Conservation (phyloP, 1,140 invertebrate genomes). For the Goniozus legneri region DNA sequence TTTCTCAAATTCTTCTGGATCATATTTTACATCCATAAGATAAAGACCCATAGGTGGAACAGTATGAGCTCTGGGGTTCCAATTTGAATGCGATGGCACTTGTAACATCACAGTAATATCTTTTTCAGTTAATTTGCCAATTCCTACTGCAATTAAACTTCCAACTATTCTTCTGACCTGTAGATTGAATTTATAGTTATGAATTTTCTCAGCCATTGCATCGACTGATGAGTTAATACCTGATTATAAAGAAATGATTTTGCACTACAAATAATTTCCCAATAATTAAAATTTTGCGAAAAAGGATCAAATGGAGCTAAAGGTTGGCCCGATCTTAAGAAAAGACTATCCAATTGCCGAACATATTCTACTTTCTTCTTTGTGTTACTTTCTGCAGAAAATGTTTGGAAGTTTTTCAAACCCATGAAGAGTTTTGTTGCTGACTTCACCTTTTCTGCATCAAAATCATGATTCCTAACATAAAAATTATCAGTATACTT, state of each 20-base stretch:
- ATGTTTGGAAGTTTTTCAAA: slow-evolving; percentile 67
- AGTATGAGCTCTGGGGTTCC: slow-evolving; percentile 52
- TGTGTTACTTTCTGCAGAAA: slow-evolving; percentile 52
- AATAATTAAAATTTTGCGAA: slow-evolving; percentile 58
- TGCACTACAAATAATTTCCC: slow-evolving; percentile 61
- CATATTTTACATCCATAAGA: slow-evolving; percentile 66
- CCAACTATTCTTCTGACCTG: slow-evolving; percentile 73
- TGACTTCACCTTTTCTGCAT: slow-evolving; percentile 28
- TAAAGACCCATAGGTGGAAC: slow-evolving; percentile 67
- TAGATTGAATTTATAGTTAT: too few species aligned
- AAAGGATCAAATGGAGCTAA: slow-evolving; percentile 43
- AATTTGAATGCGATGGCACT: slow-evolving; percentile 67
- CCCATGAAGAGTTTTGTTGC: slow-evolving; percentile 30
- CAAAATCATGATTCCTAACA: too few species aligned
- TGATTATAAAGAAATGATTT: slow-evolving; percentile 73
- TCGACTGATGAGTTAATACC: slow-evolving; percentile 43
- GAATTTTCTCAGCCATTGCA: too few species aligned
- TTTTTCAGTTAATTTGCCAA: slow-evolving; percentile 56
- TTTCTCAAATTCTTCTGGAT: slow-evolving; percentile 52
- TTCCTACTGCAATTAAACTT: slow-evolving; percentile 59
- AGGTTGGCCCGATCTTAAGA: slow-evolving; percentile 48
- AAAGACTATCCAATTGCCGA: slow-evolving; percentile 52
- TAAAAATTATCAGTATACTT: too few species aligned
- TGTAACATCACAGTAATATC: slow-evolving; percentile 70
- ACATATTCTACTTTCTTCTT: slow-evolving; percentile 47